Evolutionary conservation across 2,113 vertebrate species (phyloP).

Genomic region (Neopipo cinnamomea): DNA sequence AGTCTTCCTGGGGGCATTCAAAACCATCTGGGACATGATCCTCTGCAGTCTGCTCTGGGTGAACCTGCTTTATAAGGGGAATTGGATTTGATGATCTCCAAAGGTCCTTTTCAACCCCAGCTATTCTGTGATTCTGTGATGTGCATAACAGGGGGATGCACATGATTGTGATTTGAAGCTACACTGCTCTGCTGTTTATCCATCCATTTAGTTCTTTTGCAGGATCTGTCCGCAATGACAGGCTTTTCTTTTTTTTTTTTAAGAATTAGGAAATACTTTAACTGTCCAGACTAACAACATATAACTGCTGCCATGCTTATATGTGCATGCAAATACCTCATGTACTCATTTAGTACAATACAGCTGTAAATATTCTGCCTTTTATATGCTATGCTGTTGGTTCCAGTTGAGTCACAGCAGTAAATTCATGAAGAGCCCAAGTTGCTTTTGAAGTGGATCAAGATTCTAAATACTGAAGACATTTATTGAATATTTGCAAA

Average conservation of each 20-base stretch:
- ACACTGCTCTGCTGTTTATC: not conserved
- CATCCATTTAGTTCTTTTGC: not conserved
- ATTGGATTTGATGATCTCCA: not conserved
- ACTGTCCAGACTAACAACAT: not conserved
- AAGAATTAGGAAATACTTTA: not conserved
- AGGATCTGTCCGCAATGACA: not conserved
- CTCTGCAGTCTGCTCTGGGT: not conserved
- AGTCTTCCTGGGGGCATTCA: not conserved
- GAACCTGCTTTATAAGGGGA: not conserved
- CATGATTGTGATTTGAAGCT: not conserved
- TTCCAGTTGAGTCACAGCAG: slow-evolving; percentile 11
- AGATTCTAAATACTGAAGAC: slow-evolving; percentile 56
- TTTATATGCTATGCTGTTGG: not conserved
- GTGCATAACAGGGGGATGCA: not conserved
- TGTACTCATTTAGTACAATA: not conserved
- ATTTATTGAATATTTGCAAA: slow-evolving; percentile 65
- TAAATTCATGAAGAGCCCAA: slow-evolving; percentile 55
- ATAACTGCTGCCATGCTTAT: not conserved
- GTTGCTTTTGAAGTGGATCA: slow-evolving; percentile 60
- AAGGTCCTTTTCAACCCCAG: not conserved
- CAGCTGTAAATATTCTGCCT: not conserved
- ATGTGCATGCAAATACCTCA: not conserved
- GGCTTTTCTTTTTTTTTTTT: not conserved
- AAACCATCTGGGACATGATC: not conserved
- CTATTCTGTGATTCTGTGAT: not conserved